phyloP scores from a whole-genome alignment of 2,888 invertebrate genomes.

The Caprella mutica region DNA sequence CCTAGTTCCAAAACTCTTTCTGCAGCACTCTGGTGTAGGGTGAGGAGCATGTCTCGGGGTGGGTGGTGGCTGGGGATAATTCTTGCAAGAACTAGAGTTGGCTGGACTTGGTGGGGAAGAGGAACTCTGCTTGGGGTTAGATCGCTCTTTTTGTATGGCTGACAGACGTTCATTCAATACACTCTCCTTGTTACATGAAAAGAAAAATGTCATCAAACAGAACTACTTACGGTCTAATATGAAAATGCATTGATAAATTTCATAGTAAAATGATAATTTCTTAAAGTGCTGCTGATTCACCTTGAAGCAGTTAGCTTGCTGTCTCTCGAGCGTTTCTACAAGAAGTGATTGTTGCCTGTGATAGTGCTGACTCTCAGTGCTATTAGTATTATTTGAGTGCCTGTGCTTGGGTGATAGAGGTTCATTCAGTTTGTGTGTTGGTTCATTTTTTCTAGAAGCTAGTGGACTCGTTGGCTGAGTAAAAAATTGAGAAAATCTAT shows the following conservation, averaged over 20 bases:
- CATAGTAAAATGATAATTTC: not conserved
- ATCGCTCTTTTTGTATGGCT: constrained; percentile 24
- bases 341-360: not conserved
- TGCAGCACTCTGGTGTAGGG: constrained; percentile 4
- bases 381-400: too few species aligned
- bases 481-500: too few species aligned
- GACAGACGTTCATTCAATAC: constrained; percentile 24
- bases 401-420: too few species aligned
- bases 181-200: constrained; percentile 22
- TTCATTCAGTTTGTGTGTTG: too few species aligned
- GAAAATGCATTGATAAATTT: not conserved
- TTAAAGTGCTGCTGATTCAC: too few species aligned
- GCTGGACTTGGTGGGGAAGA: not conserved
- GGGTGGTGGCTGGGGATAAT: constrained; percentile 1
- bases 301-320: not conserved
- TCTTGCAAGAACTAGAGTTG: not conserved
- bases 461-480: too few species aligned
- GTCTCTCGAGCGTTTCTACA: constrained; percentile 5
- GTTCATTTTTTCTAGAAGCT: too few species aligned
- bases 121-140: constrained; percentile 23
- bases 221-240: not conserved
- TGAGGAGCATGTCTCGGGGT: not conserved
- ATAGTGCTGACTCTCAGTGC: too few species aligned
- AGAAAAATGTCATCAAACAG: not conserved
- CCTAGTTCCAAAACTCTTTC: too few species aligned